phyloP scores from a whole-genome alignment of 2,113 vertebrate genomes.

The Australoheros scitulus region DNA sequence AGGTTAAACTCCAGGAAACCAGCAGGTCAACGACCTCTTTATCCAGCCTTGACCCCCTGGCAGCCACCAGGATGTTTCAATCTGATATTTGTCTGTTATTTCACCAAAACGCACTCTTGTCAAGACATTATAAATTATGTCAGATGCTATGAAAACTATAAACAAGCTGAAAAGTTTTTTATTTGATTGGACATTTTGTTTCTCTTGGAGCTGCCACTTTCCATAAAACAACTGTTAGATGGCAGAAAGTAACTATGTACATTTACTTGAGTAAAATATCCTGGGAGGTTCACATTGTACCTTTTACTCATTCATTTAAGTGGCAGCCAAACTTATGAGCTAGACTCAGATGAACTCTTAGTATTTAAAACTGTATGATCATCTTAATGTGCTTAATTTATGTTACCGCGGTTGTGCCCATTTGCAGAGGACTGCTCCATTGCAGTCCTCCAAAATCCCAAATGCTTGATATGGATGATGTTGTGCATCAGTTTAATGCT shows the following conservation, averaged over 20 bases:
- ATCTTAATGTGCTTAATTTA: not conserved
- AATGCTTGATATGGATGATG: not conserved
- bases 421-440: not conserved
- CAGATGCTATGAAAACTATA: not conserved
- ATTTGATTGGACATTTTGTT: not conserved
- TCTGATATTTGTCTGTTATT: conserved; percentile 4
- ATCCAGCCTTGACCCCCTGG: conserved; percentile 28
- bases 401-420: not conserved
- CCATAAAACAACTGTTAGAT: too few species aligned
- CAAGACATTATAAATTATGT: not conserved
- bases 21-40: conserved; percentile 69
- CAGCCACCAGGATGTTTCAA: not conserved
- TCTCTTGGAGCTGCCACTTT: not conserved
- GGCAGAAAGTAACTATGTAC: too few species aligned
- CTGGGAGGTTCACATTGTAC: too few species aligned
- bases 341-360: too few species aligned
- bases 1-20: conserved; percentile 68
- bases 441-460: too few species aligned
- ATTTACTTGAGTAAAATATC: too few species aligned
- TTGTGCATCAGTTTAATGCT: not conserved
- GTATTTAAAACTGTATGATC: not conserved
- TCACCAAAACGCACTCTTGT: not conserved
- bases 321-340: too few species aligned
- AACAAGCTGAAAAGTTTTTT: not conserved
- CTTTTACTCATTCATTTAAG: too few species aligned